Base-by-base conservation (phyloP, 2,113 vertebrate species). In the Tupaia tana region DNA sequence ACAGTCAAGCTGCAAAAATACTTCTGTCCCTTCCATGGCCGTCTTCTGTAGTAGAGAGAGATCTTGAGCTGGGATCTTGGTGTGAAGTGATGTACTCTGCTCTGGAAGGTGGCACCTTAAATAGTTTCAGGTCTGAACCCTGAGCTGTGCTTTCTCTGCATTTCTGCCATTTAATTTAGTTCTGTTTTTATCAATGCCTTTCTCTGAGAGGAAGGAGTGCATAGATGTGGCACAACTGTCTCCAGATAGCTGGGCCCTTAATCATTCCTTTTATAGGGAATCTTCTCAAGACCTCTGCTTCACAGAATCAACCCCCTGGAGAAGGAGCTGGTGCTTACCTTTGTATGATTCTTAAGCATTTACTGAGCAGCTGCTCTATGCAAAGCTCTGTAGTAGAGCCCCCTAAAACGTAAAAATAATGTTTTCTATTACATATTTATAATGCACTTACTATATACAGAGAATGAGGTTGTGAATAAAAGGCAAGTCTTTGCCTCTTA, bases 151-250 rank as follows among this genome's bases (percentile, higher is more conserved):
- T 87, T 85, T 71, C 61, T 27, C 64, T 85, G 59, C 56, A 7
- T 74, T 69, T 34, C 75, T 89, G 75, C 20, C n/a, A n/a, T 93
- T 93, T 93, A 64, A 25, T 89, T 67, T 89, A 56, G 54, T 4
- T 82, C 25, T 84, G 52, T 70, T 86, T 9, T 31, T 74, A 22
- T 29, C 20, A 86, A 52, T 4, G 83, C 31, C 13, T 54, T 75
- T 78, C 34, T 95, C 34, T 74, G 73, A 79, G 13, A 24, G 70
- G 70, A 81, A 80, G 19, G 79, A 63, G 20, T 5, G 3, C 7
- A 20, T 4, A 85, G 34, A 29, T 54, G 63, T 13, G 10, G 79
- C n/a, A 80, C 31, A 86, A 69, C 75, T 75, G 12, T 34, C 43
- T 83, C 2, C 34, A 64, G 77, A 59, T 25, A 63, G 6, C 24